Percentiles rank a stretch among this genome's conserved stretches.
These are phyloP conservation scores for Emys orbicularis DNA, from an alignment of 2,797 vertebrate species.

Conservation along the genomic window DNA sequence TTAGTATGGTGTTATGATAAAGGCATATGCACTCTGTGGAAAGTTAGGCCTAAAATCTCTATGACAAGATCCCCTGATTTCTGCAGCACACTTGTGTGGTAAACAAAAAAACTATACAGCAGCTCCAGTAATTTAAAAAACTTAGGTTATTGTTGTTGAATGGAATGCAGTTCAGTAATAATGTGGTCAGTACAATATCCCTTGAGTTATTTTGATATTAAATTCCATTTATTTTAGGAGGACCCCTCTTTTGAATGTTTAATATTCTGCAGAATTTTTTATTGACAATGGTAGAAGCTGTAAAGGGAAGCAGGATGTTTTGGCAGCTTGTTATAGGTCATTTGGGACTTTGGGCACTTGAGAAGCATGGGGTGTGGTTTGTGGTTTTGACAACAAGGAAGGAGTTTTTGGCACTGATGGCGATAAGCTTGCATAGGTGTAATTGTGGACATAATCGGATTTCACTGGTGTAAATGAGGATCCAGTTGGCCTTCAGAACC, in stretches of 20 bases:
- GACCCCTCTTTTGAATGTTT: conserved; percentile 15
- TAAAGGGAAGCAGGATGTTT: not conserved
- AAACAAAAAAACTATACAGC: not conserved
- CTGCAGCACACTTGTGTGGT: not conserved
- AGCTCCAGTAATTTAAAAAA: not conserved
- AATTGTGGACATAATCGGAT: not conserved
- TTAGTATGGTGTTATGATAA: not conserved
- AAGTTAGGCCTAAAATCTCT: not conserved
- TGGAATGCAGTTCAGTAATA: not conserved
- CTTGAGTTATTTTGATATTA: not conserved
- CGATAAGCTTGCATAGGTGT: not conserved
- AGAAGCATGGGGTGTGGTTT: not conserved
- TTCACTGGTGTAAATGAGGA: not conserved
- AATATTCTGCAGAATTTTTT: conserved; percentile 13
- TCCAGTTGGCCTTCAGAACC: not conserved
- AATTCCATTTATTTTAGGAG: not conserved
- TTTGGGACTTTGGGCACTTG: not conserved
- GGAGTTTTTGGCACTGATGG: not conserved
- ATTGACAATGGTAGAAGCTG: conserved; percentile 21
- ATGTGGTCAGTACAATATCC: not conserved
- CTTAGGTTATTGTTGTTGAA: not conserved
- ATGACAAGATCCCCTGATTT: not conserved
- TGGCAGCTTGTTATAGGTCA: not conserved
- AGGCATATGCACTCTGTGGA: not conserved
- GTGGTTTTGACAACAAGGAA: not conserved